Percentiles rank a stretch among this genome's conserved stretches.
Evolutionary conservation across 2,113 vertebrate species (phyloP).

Genomic region (Crotalus helleri): DNA sequence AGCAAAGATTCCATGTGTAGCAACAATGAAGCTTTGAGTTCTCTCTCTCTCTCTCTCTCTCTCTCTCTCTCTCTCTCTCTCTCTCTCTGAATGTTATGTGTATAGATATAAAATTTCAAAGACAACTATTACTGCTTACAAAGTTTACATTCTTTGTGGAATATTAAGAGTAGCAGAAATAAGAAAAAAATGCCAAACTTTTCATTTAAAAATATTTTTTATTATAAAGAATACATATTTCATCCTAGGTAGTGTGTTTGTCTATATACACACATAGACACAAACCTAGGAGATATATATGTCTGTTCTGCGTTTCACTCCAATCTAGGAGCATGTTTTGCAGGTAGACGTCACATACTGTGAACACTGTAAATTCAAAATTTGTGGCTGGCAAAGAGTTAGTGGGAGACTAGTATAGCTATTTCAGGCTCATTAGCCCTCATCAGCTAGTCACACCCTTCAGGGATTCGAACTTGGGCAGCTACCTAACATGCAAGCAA

Average conservation of each 20-base stretch:
- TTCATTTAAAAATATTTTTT: conserved; percentile 52
- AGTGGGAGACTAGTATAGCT: no score
- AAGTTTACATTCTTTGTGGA: neutral
- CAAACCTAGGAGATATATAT: conserved; percentile 30
- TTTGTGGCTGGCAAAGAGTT: no score
- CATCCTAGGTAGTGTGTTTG: conserved; percentile 31
- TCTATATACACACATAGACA: neutral
- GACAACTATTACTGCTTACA: neutral
- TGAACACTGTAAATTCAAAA: no score
- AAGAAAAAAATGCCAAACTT: conserved; percentile 15
- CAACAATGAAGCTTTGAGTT: neutral
- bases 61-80: no score
- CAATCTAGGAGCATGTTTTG: no score
- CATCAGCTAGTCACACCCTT: no score
- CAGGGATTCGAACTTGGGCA: no score
- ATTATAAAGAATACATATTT: conserved; percentile 48
- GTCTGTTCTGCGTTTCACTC: no score
- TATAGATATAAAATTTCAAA: neutral
- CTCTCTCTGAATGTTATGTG: neutral
- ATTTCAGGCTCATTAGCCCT: no score
- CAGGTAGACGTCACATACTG: no score
- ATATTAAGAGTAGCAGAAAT: neutral
- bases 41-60: neutral
- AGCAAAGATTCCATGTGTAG: neutral
- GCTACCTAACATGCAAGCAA: no score